These are phyloP conservation scores for Hirtodrosophila confusa DNA, from an alignment of 2,888 invertebrate genomes.

Conservation along the genomic window DNA sequence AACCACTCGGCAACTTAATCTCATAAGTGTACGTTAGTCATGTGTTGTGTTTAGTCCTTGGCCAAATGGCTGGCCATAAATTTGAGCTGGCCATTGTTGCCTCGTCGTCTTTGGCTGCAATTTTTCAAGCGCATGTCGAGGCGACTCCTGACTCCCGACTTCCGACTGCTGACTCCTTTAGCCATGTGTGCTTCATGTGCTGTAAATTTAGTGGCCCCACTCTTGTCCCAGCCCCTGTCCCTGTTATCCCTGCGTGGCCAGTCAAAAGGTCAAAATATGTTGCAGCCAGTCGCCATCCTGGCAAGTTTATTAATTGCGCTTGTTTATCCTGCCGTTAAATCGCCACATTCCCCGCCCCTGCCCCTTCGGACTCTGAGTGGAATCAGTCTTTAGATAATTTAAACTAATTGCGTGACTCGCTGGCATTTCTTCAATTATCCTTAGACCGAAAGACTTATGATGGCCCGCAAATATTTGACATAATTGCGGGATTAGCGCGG, in stretches of 20 bases:
- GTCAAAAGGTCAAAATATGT: conserved; percentile 68
- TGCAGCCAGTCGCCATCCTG: conserved; percentile 50
- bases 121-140: conserved; percentile 68
- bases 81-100: conserved; percentile 63
- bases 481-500: conserved; percentile 58
- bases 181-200: conserved; percentile 70
- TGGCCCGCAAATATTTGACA: conserved; percentile 62
- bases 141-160: conserved; percentile 47
- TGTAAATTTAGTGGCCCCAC: conserved; percentile 43
- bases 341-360: conserved; percentile 25
- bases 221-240: conserved; percentile 5
- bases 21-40: conserved; percentile 77
- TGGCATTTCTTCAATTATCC: conserved; percentile 59
- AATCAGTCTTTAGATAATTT: conserved; percentile 67
- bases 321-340: conserved; percentile 73
- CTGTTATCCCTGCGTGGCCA: conserved; percentile 23
- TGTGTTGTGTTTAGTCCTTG: conserved; percentile 59
- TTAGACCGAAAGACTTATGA: conserved; percentile 62
- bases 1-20: conserved; percentile 62
- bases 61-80: conserved; percentile 79
- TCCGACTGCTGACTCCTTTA: conserved; percentile 23
- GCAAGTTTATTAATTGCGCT: conserved; percentile 79
- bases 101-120: conserved; percentile 59
- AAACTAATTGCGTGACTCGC: conserved; percentile 75
- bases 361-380: background rate